phyloP scores from a whole-genome alignment of 2,113 vertebrate species.

The Thamnophis sirtalis region DNA sequence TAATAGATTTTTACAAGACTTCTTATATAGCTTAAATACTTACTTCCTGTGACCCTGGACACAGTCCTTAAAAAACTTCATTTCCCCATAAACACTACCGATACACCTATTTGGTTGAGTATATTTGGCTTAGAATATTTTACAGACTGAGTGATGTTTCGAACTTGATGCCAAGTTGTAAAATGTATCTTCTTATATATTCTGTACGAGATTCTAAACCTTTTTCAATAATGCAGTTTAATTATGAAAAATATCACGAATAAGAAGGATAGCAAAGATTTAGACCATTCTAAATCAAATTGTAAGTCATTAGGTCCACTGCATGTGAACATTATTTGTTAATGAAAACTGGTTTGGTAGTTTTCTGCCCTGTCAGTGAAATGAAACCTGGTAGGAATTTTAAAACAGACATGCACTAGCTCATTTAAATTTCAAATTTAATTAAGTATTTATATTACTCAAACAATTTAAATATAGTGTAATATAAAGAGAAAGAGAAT shows the following conservation, averaged over 20 bases:
- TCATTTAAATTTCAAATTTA: not conserved
- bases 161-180: not conserved
- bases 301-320: not conserved
- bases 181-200: not conserved
- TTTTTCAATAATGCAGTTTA: not conserved
- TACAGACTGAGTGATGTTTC: not conserved
- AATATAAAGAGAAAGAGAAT: not conserved
- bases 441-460: not conserved
- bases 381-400: not conserved
- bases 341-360: not conserved
- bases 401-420: not conserved
- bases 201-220: not conserved
- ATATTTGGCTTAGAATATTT: not conserved
- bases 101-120: not conserved
- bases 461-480: not conserved
- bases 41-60: not conserved
- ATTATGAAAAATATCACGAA: not conserved
- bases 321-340: not conserved
- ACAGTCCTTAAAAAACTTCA: not conserved
- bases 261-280: not conserved
- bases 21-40: not conserved
- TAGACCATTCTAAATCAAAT: not conserved
- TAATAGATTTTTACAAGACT: not conserved
- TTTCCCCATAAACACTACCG: not conserved
- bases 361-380: not conserved